These are phyloP conservation scores for Leptinotarsa tumamoca DNA, from an alignment of 2,888 invertebrate species.

Conservation along the genomic window DNA sequence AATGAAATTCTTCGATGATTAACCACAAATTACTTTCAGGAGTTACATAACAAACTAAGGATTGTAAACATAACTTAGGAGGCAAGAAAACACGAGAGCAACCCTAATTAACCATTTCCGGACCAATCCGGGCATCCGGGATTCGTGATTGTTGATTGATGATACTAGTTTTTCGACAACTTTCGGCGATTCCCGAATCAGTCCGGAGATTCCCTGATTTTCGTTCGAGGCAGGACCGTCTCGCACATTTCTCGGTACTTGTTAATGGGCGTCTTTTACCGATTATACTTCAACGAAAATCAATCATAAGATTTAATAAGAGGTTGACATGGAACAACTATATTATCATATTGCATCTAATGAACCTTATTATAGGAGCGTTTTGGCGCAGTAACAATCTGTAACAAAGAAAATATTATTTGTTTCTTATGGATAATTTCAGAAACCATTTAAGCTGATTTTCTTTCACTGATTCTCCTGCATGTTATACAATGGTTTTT, in stretches of 20 bases:
- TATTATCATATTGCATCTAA: too few relatives aligned
- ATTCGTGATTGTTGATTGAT: slow-evolving; percentile 38
- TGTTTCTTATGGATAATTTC: too few relatives aligned
- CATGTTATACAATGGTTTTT: too few relatives aligned
- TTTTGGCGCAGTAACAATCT: too few relatives aligned
- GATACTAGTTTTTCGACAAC: slow-evolving; percentile 17
- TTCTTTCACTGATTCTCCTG: too few relatives aligned
- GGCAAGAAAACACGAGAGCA: slow-evolving; percentile 51
- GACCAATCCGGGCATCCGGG: slow-evolving; percentile 64
- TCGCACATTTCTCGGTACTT: background rate
- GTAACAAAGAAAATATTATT: too few relatives aligned
- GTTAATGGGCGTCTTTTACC: too few relatives aligned
- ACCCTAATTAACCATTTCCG: slow-evolving; percentile 65
- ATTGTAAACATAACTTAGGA: slow-evolving; percentile 51
- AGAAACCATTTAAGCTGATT: too few relatives aligned
- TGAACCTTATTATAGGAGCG: too few relatives aligned
- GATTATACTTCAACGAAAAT: too few relatives aligned
- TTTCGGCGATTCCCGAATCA: slow-evolving; percentile 26
- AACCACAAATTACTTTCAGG: slow-evolving; percentile 28
- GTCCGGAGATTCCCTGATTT: background rate
- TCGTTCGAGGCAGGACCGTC: slow-evolving; percentile 1
- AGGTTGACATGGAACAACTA: too few relatives aligned
- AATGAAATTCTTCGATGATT: slow-evolving; percentile 15
- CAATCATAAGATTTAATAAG: too few relatives aligned
- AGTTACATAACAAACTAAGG: slow-evolving; percentile 59